These are phyloP conservation scores for Lepidostoma basale DNA, from an alignment of 1,140 invertebrate genomes.

Conservation along the genomic window DNA sequence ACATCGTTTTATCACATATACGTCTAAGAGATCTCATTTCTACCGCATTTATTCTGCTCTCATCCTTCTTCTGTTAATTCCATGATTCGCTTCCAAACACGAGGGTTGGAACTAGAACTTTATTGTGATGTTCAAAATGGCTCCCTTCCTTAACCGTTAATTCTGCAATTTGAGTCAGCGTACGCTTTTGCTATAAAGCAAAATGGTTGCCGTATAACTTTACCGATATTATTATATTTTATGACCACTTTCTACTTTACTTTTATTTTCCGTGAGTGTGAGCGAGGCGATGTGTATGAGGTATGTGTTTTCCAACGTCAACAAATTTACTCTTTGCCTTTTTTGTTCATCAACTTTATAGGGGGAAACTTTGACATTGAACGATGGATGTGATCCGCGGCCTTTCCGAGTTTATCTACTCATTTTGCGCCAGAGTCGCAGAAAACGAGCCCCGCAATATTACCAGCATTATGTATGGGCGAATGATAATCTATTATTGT, in stretches of 20 bases:
- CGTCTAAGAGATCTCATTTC: too few species aligned
- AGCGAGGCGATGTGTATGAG: too few species aligned
- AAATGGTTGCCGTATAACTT: conserved; percentile 15
- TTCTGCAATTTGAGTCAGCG: conserved; percentile 3
- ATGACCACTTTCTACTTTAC: conserved; percentile 19
- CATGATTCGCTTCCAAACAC: too few species aligned
- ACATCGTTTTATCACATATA: too few species aligned
- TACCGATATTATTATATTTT: conserved; percentile 29
- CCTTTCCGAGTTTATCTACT: conserved; percentile 8
- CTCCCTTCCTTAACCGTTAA: too few species aligned
- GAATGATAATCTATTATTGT: too few species aligned
- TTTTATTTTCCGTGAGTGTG: conserved; percentile 7
- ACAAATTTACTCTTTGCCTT: conserved; percentile 21
- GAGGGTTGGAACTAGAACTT: too few species aligned
- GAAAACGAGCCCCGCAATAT: neutral
- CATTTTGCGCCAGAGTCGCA: conserved; percentile 7
- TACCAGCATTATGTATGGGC: too few species aligned
- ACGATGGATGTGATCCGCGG: conserved; percentile 27
- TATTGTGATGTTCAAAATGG: too few species aligned
- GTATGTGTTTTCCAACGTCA: conserved; percentile 7
- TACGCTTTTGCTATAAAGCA: conserved; percentile 7
- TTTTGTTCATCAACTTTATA: conserved; percentile 28
- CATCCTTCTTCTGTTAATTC: too few species aligned
- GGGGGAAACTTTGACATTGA: conserved; percentile 29
- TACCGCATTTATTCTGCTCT: too few species aligned